Conservation (phyloP, 2,113 vertebrate species). For the Antigone vipio region DNA sequence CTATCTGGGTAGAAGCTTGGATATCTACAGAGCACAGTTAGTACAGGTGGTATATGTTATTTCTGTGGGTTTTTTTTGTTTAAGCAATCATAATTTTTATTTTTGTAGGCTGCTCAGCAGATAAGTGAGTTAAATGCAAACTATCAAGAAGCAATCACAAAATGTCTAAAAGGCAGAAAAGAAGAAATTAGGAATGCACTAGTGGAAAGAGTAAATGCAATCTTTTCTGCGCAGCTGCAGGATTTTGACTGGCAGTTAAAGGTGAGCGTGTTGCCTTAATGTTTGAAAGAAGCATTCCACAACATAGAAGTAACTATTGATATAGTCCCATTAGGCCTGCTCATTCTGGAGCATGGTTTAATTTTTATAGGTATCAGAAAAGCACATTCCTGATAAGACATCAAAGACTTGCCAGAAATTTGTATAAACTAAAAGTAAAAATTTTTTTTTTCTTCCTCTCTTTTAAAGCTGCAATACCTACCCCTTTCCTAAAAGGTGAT, state of each 20-base stretch:
- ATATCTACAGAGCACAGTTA: background rate
- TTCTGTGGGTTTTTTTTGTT: background rate
- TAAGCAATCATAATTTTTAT: background rate
- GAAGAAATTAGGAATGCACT: slow-evolving; percentile 84
- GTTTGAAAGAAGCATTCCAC: background rate
- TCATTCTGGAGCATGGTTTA: background rate
- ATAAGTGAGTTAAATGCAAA: slow-evolving; percentile 73
- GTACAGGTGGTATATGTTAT: background rate
- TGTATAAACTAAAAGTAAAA: background rate
- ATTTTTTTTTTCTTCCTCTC: no score
- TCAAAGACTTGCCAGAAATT: background rate
- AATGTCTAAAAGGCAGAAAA: slow-evolving; percentile 82
- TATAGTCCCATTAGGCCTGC: background rate
- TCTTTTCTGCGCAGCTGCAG: slow-evolving; percentile 85
- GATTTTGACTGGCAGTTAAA: slow-evolving; percentile 98
- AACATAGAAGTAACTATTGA: background rate
- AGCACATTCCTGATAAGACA: background rate
- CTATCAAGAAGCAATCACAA: slow-evolving; percentile 74
- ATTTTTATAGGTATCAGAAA: background rate
- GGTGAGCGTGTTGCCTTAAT: slow-evolving; percentile 66
- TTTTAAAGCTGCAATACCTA: background rate
- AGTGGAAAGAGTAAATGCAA: slow-evolving; percentile 80
- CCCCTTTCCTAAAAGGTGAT: background rate
- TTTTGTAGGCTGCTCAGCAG: slow-evolving; percentile 75
- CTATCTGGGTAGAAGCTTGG: background rate